phyloP scores from a whole-genome alignment of 2,113 vertebrate genomes.

The Trochalopteron elliotii region DNA sequence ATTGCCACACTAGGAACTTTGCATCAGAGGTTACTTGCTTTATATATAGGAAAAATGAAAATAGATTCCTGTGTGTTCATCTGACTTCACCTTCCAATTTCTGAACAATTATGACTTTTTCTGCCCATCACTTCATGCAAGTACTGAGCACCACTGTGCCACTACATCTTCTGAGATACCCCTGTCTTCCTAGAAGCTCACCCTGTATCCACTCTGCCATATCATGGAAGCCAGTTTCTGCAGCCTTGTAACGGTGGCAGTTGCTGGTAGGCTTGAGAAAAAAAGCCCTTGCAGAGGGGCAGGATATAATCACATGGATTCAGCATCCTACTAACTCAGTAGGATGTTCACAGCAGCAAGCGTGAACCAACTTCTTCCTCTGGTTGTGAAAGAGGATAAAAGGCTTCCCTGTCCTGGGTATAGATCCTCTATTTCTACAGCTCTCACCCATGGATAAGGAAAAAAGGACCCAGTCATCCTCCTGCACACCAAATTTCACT shows the following conservation, averaged over 20 bases:
- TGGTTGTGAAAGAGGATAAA: background rate
- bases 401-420: background rate
- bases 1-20: background rate
- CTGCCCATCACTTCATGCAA: background rate
- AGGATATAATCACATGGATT: background rate
- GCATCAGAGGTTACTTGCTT: background rate
- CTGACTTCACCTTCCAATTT: background rate
- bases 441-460: background rate
- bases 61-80: background rate
- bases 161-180: background rate
- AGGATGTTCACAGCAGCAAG: background rate
- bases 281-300: background rate
- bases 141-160: background rate
- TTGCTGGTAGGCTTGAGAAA: background rate
- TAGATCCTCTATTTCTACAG: background rate
- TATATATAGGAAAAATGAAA: background rate
- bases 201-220: background rate
- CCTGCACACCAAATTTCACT: background rate
- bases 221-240: background rate
- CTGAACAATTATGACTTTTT: background rate
- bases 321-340: background rate
- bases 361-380: background rate
- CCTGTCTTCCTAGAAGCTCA: background rate
- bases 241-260: background rate
- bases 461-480: background rate